Percentiles rank a stretch among this genome's conserved stretches.
These are phyloP conservation scores for Drosophila sturtevanti DNA, from an alignment of 1,140 invertebrate species.

Conservation along the genomic window DNA sequence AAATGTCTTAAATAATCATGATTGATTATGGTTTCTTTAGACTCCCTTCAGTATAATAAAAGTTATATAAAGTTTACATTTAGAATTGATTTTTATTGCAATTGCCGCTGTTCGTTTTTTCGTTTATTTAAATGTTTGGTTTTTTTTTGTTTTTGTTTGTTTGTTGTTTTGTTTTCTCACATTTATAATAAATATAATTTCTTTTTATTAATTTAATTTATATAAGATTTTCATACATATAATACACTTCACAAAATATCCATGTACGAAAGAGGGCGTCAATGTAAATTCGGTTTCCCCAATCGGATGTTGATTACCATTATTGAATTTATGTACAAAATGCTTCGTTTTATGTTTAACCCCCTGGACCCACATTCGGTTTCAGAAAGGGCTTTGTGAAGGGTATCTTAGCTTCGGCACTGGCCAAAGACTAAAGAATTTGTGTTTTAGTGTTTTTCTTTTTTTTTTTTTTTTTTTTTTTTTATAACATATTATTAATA, in stretches of 20 bases:
- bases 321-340: constrained; percentile 5
- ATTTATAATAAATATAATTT: constrained; percentile 63
- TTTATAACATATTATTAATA: constrained; percentile 5
- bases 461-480: no score
- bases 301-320: constrained; percentile 5
- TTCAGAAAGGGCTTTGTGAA: background rate
- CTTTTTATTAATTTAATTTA: constrained; percentile 14
- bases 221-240: constrained; percentile 8
- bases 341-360: background rate
- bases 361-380: background rate
- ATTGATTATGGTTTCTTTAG: no score
- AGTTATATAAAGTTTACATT: constrained; percentile 22
- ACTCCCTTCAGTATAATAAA: no score
- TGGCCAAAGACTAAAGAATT: constrained; percentile 1
- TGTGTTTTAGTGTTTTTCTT: constrained; percentile 9
- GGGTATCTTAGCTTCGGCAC: background rate
- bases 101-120: constrained; percentile 21
- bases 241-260: constrained; percentile 25
- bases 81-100: constrained; percentile 64
- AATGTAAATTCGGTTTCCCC: constrained; percentile 7
- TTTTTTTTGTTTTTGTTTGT: constrained; percentile 15
- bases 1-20: no score
- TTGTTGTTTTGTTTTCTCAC: constrained; percentile 23
- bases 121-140: constrained; percentile 7
- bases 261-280: constrained; percentile 8